Evolutionary conservation across 2,888 invertebrate species (phyloP).

Genomic region (Halictus quadricinctus): DNA sequence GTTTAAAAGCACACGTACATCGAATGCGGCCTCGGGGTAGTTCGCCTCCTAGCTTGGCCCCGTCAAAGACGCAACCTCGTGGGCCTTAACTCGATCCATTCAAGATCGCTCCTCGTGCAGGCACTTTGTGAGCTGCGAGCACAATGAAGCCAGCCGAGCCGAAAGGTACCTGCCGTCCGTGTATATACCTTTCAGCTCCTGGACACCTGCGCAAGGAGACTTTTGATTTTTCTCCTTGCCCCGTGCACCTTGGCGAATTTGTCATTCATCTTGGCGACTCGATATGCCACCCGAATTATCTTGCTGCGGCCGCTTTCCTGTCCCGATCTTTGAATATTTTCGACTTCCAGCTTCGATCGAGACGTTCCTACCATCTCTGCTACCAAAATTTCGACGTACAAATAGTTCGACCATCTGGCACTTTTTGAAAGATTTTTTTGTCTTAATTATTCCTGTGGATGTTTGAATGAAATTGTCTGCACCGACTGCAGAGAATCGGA

Average conservation of each 20-base stretch:
- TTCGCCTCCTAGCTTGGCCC: slow-evolving; percentile 43
- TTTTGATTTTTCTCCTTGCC: slow-evolving; percentile 78
- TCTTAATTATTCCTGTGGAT: background rate
- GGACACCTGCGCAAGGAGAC: slow-evolving; percentile 78
- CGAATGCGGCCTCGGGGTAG: slow-evolving; percentile 47
- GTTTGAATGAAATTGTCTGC: background rate
- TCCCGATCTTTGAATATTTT: too few species aligned
- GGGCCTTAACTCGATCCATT: slow-evolving; percentile 70
- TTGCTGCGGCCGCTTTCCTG: background rate
- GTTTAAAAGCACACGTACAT: slow-evolving; percentile 61
- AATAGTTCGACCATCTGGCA: background rate
- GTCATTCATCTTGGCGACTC: slow-evolving; percentile 56
- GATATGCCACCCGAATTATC: slow-evolving; percentile 32
- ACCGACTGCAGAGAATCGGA: background rate
- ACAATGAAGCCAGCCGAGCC: slow-evolving; percentile 73
- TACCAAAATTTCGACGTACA: background rate
- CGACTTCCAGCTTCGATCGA: background rate
- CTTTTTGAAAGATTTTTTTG: too few species aligned
- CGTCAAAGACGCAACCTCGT: slow-evolving; percentile 76
- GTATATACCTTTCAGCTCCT: slow-evolving; percentile 69
- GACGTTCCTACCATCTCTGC: too few species aligned
- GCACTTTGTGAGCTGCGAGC: slow-evolving; percentile 72
- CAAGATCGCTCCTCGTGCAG: slow-evolving; percentile 71
- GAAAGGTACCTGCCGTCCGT: slow-evolving; percentile 76
- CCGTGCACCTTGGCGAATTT: slow-evolving; percentile 68